phyloP scores from a whole-genome alignment of 1,140 invertebrate species.

The Diuraphis noxia region DNA sequence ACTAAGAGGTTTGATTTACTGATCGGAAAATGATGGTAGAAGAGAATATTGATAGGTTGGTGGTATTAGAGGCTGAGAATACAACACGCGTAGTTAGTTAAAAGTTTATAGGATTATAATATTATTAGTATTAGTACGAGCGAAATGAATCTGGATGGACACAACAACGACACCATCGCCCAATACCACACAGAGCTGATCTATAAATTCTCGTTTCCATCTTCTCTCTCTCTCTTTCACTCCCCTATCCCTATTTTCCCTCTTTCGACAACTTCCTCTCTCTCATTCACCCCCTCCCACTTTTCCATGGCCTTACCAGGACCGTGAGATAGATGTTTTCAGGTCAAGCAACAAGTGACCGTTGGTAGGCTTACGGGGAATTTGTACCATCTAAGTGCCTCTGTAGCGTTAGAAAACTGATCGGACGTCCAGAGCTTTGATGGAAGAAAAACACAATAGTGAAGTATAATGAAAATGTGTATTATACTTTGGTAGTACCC shows the following conservation, averaged over 20 bases:
- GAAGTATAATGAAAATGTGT: not conserved
- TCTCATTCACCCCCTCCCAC: not conserved
- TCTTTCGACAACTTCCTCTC: not conserved
- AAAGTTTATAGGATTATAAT: not conserved
- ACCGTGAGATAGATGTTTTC: too few species aligned
- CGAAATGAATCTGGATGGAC: not conserved
- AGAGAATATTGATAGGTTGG: not conserved
- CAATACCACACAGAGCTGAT: not conserved
- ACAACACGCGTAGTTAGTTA: not conserved
- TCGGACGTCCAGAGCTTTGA: not conserved
- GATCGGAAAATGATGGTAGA: not conserved
- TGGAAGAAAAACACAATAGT: not conserved
- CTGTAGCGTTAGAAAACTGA: not conserved
- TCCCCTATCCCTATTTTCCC: not conserved
- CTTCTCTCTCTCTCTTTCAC: not conserved
- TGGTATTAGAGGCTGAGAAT: not conserved
- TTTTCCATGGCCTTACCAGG: fast-evolving
- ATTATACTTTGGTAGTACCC: too few species aligned
- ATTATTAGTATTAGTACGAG: not conserved
- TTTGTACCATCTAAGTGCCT: not conserved
- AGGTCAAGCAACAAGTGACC: not conserved
- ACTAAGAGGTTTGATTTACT: not conserved
- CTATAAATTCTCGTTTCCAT: not conserved
- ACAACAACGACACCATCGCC: not conserved
- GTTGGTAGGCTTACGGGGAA: not conserved